Conservation (phyloP, 1,140 invertebrate species). For the Zophobas morio region DNA sequence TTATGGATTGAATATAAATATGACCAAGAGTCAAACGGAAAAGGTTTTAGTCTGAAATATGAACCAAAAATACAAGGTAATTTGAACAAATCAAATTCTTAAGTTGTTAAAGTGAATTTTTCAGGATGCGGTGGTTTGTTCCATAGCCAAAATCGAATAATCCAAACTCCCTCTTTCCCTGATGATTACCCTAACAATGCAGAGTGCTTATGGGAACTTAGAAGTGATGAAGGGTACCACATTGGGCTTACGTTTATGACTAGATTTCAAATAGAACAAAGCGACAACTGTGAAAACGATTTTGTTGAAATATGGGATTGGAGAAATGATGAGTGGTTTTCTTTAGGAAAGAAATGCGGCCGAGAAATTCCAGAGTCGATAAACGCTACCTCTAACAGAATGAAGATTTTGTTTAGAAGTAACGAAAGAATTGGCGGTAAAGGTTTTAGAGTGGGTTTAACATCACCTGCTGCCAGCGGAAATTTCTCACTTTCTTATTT, state of each 20-base stretch:
- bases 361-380: constrained; percentile 73
- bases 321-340: constrained; percentile 69
- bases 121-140: constrained; percentile 75
- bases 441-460: constrained; percentile 79
- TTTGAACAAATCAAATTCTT: too few relatives aligned
- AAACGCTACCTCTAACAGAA: constrained; percentile 75
- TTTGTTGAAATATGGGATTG: constrained; percentile 78
- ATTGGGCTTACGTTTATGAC: constrained; percentile 79
- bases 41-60: constrained; percentile 62
- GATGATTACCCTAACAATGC: constrained; percentile 78
- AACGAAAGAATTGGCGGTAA: constrained; percentile 77
- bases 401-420: constrained; percentile 81
- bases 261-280: constrained; percentile 83
- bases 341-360: constrained; percentile 80
- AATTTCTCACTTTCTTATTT: constrained; percentile 60
- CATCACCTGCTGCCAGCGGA: constrained; percentile 66
- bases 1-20: constrained; percentile 80
- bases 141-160: constrained; percentile 66
- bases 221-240: constrained; percentile 76
- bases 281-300: constrained; percentile 84
- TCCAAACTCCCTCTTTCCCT: constrained; percentile 75
- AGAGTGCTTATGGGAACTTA: constrained; percentile 86
- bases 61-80: constrained; percentile 57
- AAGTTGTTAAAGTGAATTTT: too few relatives aligned
- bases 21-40: constrained; percentile 55